phyloP scores from a whole-genome alignment of 1,140 invertebrate species.

The Steinernema khuongi region DNA sequence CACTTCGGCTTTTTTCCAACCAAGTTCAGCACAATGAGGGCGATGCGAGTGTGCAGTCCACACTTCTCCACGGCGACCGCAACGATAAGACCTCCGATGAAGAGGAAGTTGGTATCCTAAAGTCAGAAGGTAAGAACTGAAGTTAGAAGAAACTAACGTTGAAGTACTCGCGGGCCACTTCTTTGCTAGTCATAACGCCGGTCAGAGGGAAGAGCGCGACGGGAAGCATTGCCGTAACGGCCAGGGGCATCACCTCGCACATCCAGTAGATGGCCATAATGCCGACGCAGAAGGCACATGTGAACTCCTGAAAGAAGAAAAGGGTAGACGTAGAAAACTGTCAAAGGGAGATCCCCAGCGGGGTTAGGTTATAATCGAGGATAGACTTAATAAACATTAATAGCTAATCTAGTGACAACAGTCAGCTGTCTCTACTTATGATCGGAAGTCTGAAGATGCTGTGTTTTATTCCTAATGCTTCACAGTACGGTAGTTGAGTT shows the following conservation, averaged over 20 bases:
- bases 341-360: no score
- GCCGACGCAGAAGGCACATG: constrained; percentile 52
- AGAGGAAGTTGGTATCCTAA: constrained; percentile 67
- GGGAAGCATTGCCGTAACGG: constrained; percentile 61
- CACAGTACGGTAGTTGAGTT: no score
- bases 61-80: constrained; percentile 78
- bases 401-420: no score
- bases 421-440: no score
- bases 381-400: no score
- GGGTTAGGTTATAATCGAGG: no score
- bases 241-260: constrained; percentile 62
- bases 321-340: no score
- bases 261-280: constrained; percentile 61
- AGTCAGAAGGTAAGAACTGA: not conserved
- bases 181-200: constrained; percentile 50
- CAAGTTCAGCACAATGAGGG: constrained; percentile 71
- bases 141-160: constrained; percentile 24
- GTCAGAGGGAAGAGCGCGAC: constrained; percentile 61
- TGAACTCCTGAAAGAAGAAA: constrained; percentile 43
- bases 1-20: constrained; percentile 67
- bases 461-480: no score
- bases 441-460: no score
- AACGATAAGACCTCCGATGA: constrained; percentile 68
- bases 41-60: constrained; percentile 75
- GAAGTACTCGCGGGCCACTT: constrained; percentile 33